Conservation (phyloP, 2,113 vertebrate genomes). For the Zosterops lateralis region DNA sequence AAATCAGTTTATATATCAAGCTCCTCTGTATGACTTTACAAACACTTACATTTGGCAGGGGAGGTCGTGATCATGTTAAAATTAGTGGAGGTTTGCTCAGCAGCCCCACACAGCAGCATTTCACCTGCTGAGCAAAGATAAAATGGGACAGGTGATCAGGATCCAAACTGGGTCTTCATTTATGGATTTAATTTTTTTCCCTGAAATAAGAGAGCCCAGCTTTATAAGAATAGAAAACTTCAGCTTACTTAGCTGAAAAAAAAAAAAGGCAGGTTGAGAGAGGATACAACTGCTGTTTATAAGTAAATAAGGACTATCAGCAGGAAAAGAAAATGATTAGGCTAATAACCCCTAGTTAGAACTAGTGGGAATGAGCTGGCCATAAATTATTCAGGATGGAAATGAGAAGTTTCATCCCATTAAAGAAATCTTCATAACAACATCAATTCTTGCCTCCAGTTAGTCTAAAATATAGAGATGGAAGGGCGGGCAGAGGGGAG, state of each 20-base stretch:
- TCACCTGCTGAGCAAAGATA: background rate
- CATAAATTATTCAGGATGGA: slow-evolving; percentile 41
- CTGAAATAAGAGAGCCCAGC: background rate
- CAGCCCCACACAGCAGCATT: background rate
- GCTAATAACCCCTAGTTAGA: background rate
- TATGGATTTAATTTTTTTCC: background rate
- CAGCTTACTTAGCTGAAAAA: background rate
- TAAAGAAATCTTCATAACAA: background rate
- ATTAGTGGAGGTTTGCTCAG: background rate
- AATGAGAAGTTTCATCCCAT: background rate
- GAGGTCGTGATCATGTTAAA: background rate
- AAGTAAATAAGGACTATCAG: background rate
- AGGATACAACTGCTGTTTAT: background rate
- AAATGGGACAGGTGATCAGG: background rate
- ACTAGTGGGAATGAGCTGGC: background rate
- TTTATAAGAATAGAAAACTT: background rate
- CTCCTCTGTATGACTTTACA: background rate
- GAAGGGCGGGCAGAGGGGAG: background rate
- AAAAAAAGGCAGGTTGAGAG: background rate
- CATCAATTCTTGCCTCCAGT: background rate
- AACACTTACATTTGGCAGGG: background rate
- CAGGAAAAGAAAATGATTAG: slow-evolving; percentile 29
- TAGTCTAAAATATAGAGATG: background rate
- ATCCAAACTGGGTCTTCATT: fast-evolving
- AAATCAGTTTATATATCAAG: background rate